Conservation (phyloP, 2,113 vertebrate genomes). For the Notothenia rossii region DNA sequence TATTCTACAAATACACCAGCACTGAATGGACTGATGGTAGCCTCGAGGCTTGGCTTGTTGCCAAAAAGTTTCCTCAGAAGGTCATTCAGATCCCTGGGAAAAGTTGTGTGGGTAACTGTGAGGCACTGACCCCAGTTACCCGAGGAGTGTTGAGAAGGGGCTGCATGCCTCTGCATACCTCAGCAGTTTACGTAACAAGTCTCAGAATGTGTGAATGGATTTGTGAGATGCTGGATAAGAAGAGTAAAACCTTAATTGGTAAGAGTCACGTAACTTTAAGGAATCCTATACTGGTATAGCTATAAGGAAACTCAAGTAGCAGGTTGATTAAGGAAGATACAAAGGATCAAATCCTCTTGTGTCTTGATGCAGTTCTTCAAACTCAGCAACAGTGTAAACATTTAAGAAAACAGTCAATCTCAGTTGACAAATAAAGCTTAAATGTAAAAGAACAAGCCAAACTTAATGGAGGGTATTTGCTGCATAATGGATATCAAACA, state of each 20-base stretch:
- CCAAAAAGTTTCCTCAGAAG: conserved; percentile 23
- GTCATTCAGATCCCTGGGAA: conserved; percentile 19
- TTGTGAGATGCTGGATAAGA: neutral
- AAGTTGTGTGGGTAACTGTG: neutral
- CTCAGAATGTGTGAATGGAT: neutral
- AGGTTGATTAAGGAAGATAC: neutral
- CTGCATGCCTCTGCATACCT: too few relatives aligned
- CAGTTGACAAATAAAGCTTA: neutral
- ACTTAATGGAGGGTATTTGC: neutral
- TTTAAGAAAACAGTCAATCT: neutral
- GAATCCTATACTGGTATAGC: neutral
- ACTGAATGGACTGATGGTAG: neutral
- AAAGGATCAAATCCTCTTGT: neutral
- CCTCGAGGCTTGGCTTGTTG: conserved; percentile 3
- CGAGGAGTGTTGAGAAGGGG: neutral
- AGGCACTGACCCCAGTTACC: neutral
- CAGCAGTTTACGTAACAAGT: neutral
- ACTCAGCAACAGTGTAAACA: neutral
- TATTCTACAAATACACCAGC: neutral
- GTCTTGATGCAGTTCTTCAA: neutral
- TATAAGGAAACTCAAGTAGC: neutral
- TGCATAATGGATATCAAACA: too few relatives aligned
- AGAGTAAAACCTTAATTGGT: neutral
- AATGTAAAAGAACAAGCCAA: neutral
- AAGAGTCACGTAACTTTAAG: neutral